These are phyloP conservation scores for Lasioglossum vierecki DNA, from an alignment of 2,888 invertebrate species.

Conservation along the genomic window DNA sequence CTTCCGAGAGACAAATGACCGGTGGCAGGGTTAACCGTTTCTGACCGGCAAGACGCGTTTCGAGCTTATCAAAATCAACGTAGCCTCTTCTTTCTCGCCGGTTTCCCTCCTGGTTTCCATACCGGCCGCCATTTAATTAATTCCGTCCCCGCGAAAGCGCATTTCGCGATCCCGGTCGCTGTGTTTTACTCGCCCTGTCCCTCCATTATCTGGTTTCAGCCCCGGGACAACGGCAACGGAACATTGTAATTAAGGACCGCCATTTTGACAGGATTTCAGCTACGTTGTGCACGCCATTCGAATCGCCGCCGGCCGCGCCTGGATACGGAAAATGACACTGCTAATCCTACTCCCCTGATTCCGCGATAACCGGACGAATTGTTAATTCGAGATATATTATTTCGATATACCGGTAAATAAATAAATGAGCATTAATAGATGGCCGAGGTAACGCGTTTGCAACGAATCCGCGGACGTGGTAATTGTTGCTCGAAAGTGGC, in stretches of 20 bases:
- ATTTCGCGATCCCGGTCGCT: not conserved
- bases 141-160: slow-evolving; percentile 28
- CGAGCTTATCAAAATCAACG: slow-evolving; percentile 44
- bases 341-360: not conserved
- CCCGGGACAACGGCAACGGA: not conserved
- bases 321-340: not conserved
- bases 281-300: not conserved
- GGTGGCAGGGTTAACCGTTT: slow-evolving; percentile 31
- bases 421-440: not conserved
- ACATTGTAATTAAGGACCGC: slow-evolving; percentile 40
- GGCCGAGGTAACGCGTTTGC: not conserved
- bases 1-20: slow-evolving; percentile 42
- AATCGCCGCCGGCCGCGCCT: not conserved
- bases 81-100: slow-evolving; percentile 1
- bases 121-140: slow-evolving; percentile 50
- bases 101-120: not conserved
- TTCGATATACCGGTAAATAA: not conserved
- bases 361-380: not conserved
- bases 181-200: slow-evolving; percentile 16
- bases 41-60: not conserved
- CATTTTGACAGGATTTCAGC: slow-evolving; percentile 22
- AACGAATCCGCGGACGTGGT: not conserved
- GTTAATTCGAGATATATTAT: not conserved
- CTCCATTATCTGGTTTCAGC: slow-evolving; percentile 8
- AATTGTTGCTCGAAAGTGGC: not conserved